Percentiles rank a stretch among this genome's conserved stretches.
These are phyloP conservation scores for Eupeodes latifasciatus DNA, from an alignment of 2,888 invertebrate species.

Conservation along the genomic window DNA sequence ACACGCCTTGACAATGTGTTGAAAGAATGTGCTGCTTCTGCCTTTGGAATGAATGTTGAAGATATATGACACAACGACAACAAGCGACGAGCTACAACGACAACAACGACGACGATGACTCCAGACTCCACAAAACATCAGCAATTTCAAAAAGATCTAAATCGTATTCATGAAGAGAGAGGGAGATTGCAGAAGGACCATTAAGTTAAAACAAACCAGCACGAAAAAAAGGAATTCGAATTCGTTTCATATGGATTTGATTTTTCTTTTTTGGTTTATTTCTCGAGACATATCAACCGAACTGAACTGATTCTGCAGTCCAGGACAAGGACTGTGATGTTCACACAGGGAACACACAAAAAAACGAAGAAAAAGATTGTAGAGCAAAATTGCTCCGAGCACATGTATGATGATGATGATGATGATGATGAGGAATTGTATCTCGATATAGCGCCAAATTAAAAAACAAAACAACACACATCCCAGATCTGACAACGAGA, in stretches of 20 bases:
- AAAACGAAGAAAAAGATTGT: not conserved
- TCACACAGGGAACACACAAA: conserved; percentile 17
- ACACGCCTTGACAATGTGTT: conserved; percentile 71
- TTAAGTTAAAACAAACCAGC: conserved; percentile 33
- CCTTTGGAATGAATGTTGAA: conserved; percentile 52
- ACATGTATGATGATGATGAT: conserved; percentile 43
- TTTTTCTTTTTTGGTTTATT: conserved; percentile 20
- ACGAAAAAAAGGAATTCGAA: conserved; percentile 40
- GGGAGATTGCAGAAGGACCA: conserved; percentile 45
- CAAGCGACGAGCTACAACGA: too few species aligned
- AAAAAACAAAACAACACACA: conserved; percentile 40
- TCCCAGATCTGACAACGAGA: conserved; percentile 31
- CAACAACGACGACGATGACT: not conserved
- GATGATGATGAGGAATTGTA: conserved; percentile 65
- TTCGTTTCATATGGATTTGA: conserved; percentile 69
- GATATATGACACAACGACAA: conserved; percentile 60
- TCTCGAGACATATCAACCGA: conserved; percentile 44
- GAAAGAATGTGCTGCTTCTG: conserved; percentile 71
- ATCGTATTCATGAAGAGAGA: conserved; percentile 69
- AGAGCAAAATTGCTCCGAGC: conserved; percentile 54
- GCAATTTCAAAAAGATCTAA: conserved; percentile 66
- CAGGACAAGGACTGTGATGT: conserved; percentile 57
- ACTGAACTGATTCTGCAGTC: conserved; percentile 34
- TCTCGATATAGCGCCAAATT: conserved; percentile 72
- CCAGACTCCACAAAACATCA: conserved; percentile 28